Base-by-base conservation (phyloP, 2,797 vertebrate species). In the Glyptemys insculpta region DNA sequence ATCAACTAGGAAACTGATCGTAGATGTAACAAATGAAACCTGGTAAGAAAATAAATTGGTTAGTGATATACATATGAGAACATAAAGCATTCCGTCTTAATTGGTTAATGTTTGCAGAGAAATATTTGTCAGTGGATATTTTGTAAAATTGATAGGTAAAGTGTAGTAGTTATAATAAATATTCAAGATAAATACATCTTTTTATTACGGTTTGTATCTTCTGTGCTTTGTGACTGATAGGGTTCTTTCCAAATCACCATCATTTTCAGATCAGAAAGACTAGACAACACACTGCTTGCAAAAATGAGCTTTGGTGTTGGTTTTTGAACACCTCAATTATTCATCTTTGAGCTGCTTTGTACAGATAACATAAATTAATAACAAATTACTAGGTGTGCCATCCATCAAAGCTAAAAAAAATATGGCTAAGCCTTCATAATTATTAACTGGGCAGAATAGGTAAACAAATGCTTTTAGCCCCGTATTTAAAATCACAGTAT, bases 321-420 rank as follows among this genome's bases (percentile, higher is more conserved):
- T 74, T 91, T 91, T 86, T 92, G 91, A 96, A 91, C 10, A 50
- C 78, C 72, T 57, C 65, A 72, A 37, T 88, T 93, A 92, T 92
- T 96, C 86, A 94, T 93, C 81, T 93, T 95, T 94, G 29, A 86
- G 4, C 87, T 96, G 81, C 41, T 95, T 95, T 95, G 23, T 92
- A 89, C 50, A 88, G 91, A 93, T 97, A 95, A 74, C 31, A 57
- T 82, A 95, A 91, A 78, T 93, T 94, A 96, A 72, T 92, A 95
- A 85, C 88, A 57, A 88, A 92, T 92, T 95, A 87, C 80, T 95
- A 92, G 90, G 25, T 90, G 44, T 50, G 68, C 56, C 83, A 86
- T 93, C 59, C 81, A 93, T 95, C 93, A 94, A 68, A 65, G 23
- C 47, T 52, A 47, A 87, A 86, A 86, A 94, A 92, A 96, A 83